Percentiles rank a stretch among this genome's conserved stretches.
Conservation (phyloP, 2,888 invertebrate genomes). For the Catocala sponsa region DNA sequence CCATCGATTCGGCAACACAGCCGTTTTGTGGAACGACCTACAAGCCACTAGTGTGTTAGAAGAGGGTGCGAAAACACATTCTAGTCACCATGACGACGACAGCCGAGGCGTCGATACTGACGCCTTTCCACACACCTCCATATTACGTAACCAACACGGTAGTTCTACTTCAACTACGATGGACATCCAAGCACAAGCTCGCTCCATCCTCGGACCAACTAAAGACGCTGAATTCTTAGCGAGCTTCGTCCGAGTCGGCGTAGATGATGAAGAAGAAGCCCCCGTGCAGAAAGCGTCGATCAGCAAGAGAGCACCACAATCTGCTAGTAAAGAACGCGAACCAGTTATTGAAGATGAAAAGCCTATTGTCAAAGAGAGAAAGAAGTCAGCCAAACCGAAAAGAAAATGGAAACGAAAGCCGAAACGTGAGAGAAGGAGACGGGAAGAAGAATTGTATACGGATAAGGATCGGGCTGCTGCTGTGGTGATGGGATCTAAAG, state of each 20-base stretch:
- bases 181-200: constrained; percentile 80
- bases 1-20: constrained; percentile 31
- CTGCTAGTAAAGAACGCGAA: constrained; percentile 68
- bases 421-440: constrained; percentile 74
- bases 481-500: constrained; percentile 94
- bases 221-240: constrained; percentile 93
- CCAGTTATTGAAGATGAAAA: constrained; percentile 67
- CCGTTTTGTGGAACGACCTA: constrained; percentile 34
- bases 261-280: constrained; percentile 86
- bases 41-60: constrained; percentile 61
- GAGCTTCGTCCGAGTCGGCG: constrained; percentile 92
- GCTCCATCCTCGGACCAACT: constrained; percentile 90
- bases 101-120: constrained; percentile 80
- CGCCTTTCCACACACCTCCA: constrained; percentile 72
- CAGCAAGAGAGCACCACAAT: constrained; percentile 75
- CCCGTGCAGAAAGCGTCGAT: constrained; percentile 80
- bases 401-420: constrained; percentile 73
- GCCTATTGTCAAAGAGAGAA: constrained; percentile 68
- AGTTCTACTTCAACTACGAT: constrained; percentile 40
- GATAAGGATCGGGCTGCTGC: constrained; percentile 97
- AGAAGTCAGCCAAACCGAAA: constrained; percentile 72
- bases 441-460: constrained; percentile 93
- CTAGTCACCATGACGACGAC: constrained; percentile 79
- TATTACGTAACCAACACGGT: constrained; percentile 67
- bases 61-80: constrained; percentile 80